Conservation (phyloP, 2,797 vertebrate species). For the Anguilla obscura region DNA sequence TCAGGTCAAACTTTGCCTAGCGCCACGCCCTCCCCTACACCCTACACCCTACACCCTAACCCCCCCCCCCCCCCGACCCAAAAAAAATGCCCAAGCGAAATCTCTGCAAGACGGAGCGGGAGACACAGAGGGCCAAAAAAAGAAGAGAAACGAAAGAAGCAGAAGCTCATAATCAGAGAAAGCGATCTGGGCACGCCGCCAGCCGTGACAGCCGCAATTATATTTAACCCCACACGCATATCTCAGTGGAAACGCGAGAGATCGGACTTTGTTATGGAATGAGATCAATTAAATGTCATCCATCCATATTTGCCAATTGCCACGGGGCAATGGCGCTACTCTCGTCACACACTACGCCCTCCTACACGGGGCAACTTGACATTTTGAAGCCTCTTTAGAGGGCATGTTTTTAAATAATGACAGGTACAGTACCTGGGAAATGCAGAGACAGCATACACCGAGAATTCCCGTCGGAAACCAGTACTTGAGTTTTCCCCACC, state of each 20-base stretch:
- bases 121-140: neutral
- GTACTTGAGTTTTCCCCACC: neutral
- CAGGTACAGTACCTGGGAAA: neutral
- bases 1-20: neutral
- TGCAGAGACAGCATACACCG: neutral
- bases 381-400: neutral
- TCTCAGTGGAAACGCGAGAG: conserved; percentile 40
- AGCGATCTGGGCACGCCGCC: conserved; percentile 34
- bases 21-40: neutral
- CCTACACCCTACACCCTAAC: too few relatives aligned
- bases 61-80: too few relatives aligned
- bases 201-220: conserved; percentile 47
- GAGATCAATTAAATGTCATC: conserved; percentile 42
- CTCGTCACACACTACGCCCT: neutral
- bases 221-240: conserved; percentile 47
- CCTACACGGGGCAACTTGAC: neutral
- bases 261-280: conserved; percentile 45
- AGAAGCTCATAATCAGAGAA: conserved; percentile 40
- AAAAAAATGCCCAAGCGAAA: neutral
- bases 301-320: conserved; percentile 30
- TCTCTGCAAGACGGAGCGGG: neutral
- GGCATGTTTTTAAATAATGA: neutral
- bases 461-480: neutral
- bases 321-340: conserved; percentile 5
- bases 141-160: conserved; percentile 25